Evolutionary conservation across 2,113 vertebrate species (phyloP).

Genomic region (Procapra przewalskii): DNA sequence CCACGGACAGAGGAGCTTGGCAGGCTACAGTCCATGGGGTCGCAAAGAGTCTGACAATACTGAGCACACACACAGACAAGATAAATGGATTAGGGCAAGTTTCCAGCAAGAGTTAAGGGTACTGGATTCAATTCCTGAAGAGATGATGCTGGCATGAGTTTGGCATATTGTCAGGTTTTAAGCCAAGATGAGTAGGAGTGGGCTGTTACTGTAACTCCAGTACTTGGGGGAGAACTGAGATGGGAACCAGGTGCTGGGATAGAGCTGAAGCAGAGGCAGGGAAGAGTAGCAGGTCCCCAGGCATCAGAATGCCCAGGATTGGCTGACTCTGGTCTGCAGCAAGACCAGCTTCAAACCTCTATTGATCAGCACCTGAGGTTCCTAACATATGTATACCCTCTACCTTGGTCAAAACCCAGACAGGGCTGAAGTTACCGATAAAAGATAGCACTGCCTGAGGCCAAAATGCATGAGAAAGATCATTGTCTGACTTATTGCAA

Average conservation of each 20-base stretch:
- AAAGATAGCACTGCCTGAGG: neutral
- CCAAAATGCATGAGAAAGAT: neutral
- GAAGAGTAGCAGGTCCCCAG: neutral
- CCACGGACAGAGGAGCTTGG: neutral
- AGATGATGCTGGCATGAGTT: neutral
- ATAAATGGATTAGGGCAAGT: neutral
- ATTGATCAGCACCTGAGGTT: neutral
- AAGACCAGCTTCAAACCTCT: neutral
- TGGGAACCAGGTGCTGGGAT: neutral
- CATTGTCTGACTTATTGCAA: neutral
- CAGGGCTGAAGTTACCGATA: neutral
- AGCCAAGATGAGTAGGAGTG: neutral
- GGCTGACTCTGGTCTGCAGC: neutral
- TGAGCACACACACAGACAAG: neutral
- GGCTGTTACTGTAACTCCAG: neutral
- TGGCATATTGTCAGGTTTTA: neutral
- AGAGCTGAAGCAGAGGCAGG: neutral
- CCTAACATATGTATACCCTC: neutral
- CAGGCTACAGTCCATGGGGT: neutral
- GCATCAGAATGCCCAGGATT: neutral
- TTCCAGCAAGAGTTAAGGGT: neutral
- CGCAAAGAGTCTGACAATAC: neutral
- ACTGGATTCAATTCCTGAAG: neutral
- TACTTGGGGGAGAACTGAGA: neutral
- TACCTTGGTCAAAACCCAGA: neutral